Evolutionary conservation across 1,140 invertebrate species (phyloP), one percentile per base, ranked within the genome.

Genomic region (Cherax quadricarinatus): DNA sequence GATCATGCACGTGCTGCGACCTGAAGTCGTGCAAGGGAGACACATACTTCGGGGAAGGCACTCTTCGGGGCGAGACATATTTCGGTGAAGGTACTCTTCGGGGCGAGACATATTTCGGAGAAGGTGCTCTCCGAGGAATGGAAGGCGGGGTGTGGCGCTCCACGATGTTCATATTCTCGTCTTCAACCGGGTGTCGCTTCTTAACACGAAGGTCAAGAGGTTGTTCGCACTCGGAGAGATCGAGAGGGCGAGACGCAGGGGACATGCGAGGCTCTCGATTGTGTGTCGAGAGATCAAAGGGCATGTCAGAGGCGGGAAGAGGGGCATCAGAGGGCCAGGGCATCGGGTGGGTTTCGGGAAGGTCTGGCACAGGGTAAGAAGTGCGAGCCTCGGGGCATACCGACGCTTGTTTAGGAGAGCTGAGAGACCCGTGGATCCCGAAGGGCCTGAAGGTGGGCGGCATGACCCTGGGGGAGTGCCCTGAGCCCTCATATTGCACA

Each of bases 231-330:
- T 93, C 91, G 48, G 91, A 92, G 51, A 94, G 88, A 73, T 94
- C 93, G 48, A 94, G 82, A 24, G 93, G 93, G 16, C 89, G 41
- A 7, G 92, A 91, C 24, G 93, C 93, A 3, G 93, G 93, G 30
- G 93, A 93, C 93, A 93, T 93, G 41, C 88, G 86, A 18, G 91
- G 91, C 82, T 94, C 93, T 48, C 93, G 92, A 70, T 93, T 94
- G 60, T 91, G 91, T 1, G 88, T 94, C 21, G 91, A 91, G 49
- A 94, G 89, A 53, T 94, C 93, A 82, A 93, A 94, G 81, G 93
- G 93, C 75, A 94, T 88, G 73, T 94, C 93, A 12, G 93, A 91
- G 85, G 83, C 91, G 16, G 86, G 89, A 0, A 86, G 80, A 6
- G 85, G 89, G 51, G 75, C 92, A 57, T 94, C 93, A 10, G 88